Conservation (phyloP, 2,888 invertebrate species). For the Lymantria dispar region DNA sequence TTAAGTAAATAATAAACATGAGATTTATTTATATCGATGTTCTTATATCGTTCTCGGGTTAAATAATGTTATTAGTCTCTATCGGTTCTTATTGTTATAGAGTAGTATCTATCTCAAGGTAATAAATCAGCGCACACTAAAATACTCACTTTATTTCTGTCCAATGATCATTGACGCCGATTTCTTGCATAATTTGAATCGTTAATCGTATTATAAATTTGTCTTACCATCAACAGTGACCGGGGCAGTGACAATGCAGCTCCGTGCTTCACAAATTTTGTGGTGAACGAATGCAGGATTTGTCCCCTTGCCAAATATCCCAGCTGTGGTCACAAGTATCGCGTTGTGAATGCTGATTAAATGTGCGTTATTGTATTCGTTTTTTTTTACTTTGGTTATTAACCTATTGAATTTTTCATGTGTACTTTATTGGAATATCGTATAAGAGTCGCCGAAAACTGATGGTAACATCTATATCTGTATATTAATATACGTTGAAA, state of each 20-base stretch:
- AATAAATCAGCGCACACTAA: constrained; percentile 52
- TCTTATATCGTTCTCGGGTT: constrained; percentile 38
- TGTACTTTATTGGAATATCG: constrained; percentile 61
- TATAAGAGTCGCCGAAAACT: constrained; percentile 55
- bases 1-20: constrained; percentile 53
- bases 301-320: constrained; percentile 74
- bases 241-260: constrained; percentile 45
- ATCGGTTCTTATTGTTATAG: constrained; percentile 48
- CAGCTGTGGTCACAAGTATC: constrained; percentile 67
- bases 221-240: constrained; percentile 44
- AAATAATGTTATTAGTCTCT: no score
- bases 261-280: constrained; percentile 38
- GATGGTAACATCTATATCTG: constrained; percentile 43
- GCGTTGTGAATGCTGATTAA: constrained; percentile 75
- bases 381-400: constrained; percentile 60
- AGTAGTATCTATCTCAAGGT: constrained; percentile 36
- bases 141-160: constrained; percentile 53
- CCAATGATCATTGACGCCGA: constrained; percentile 40
- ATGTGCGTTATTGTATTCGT: constrained; percentile 70
- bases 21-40: constrained; percentile 40
- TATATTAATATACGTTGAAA: constrained; percentile 50
- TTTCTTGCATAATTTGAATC: constrained; percentile 60
- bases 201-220: constrained; percentile 56
- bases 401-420: constrained; percentile 78
- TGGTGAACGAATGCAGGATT: constrained; percentile 45